Conservation (phyloP, 2,797 vertebrate genomes). For the Scleropages formosus region DNA sequence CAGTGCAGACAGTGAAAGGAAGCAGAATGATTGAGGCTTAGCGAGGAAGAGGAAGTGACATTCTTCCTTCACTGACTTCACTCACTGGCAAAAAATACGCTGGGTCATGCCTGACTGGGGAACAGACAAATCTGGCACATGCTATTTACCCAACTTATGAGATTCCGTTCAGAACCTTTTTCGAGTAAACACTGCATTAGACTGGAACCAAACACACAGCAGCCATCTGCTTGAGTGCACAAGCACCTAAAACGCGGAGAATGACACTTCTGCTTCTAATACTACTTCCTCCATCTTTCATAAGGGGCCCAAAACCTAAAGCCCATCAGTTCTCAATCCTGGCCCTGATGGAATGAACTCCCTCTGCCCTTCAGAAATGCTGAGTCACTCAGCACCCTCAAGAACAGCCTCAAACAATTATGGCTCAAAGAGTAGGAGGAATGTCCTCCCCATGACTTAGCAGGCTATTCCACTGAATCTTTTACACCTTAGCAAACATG, state of each 20-base stretch:
- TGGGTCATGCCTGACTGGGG: conserved; percentile 33
- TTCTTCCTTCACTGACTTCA: not conserved
- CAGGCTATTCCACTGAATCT: not conserved
- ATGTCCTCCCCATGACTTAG: not conserved
- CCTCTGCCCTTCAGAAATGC: no score
- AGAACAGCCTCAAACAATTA: no score
- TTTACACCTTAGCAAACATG: not conserved
- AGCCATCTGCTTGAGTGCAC: not conserved
- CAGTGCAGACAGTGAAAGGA: not conserved
- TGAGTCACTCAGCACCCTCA: no score
- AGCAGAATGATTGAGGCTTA: not conserved
- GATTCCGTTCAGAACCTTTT: conserved; percentile 9
- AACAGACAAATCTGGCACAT: not conserved
- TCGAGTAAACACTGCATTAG: not conserved
- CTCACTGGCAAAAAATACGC: conserved; percentile 12
- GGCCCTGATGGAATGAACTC: no score
- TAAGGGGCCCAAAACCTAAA: no score
- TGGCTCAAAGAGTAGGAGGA: not conserved
- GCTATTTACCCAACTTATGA: not conserved
- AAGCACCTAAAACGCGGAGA: not conserved
- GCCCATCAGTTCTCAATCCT: no score
- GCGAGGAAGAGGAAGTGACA: not conserved
- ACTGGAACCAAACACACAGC: conserved; percentile 31
- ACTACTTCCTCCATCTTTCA: no score
- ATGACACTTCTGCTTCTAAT: not conserved